Base-by-base conservation (phyloP, 2,797 vertebrate species). In the Ptychadena robeensis region DNA sequence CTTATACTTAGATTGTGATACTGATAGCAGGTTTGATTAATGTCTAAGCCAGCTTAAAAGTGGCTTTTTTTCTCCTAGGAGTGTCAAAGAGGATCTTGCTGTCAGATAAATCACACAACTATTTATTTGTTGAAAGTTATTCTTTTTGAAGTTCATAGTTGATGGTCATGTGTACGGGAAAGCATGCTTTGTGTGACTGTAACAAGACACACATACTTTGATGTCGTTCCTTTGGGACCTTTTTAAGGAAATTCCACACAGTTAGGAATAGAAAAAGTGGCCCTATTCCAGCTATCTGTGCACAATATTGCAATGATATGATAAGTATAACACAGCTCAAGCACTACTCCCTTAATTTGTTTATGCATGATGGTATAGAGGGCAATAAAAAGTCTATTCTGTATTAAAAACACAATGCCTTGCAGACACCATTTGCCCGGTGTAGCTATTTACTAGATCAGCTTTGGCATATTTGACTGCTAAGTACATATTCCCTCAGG, bases 401-500 rank as follows among this genome's bases (percentile, higher is more conserved):
- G 40, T 68, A 35, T 59, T 57, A 53, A 63, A 59, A 32, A 40
- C 9, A 32, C 44, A 35, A 69, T 35, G 40, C 40, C 64, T 79
- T 68, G 40, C 76, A 79, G 34, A 79, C 67, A 79, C 40, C 76
- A 68, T 68, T 66, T 79, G 64, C 76, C 65, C 67, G 8, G 65
- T 68, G 40, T 57, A 65, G 48, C 76, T 68, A 57, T 48, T 79
- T 64, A 68, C 76, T 66, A 79, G 76, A 79, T 79, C 76, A 79
- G 76, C 44, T 11, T 53, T 79, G 76, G 76, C 76, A 79, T 79
- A 79, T 79, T 69, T 79, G 76, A 68, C 76, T 79, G 76, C 76
- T 79, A 79, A 79, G 76, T 68, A 79, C 76, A 68, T 79, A 79
- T 79, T 79, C 76, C 76, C 76, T 44, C 76, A 68, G 76, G 76